phyloP scores from a whole-genome alignment of 2,888 invertebrate species.

The Cecidostiba fungosa region DNA sequence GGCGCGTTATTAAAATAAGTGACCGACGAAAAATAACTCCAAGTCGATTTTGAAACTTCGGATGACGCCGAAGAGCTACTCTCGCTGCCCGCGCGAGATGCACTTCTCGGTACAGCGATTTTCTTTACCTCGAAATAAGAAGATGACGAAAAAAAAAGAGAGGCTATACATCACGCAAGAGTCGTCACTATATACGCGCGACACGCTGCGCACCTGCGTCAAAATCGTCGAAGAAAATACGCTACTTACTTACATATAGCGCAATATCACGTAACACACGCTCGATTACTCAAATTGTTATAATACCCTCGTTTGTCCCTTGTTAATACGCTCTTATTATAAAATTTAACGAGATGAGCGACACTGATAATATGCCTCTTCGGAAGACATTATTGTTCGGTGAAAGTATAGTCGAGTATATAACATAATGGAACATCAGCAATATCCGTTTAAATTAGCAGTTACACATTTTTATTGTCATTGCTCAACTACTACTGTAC shows the following conservation, averaged over 20 bases:
- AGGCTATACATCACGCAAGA: background rate
- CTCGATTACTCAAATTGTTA: constrained; percentile 4
- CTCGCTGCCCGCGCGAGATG: background rate
- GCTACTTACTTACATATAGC: background rate
- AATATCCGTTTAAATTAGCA: no score
- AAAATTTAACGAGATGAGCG: background rate
- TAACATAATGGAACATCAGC: no score
- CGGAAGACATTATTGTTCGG: background rate
- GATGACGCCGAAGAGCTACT: background rate
- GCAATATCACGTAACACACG: background rate
- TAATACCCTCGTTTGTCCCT: background rate
- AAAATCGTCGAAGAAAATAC: background rate
- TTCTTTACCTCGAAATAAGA: background rate
- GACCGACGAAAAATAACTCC: background rate
- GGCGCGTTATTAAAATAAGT: background rate
- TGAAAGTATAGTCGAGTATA: background rate
- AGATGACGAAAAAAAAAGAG: background rate
- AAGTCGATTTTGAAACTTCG: background rate
- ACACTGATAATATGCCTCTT: background rate
- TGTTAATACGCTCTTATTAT: background rate
- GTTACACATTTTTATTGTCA: background rate
- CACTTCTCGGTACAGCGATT: background rate
- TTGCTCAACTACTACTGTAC: background rate
- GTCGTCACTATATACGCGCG: background rate
- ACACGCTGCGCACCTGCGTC: background rate